Evolutionary conservation across 2,888 invertebrate species (phyloP), one percentile per base, ranked within the genome.

Genomic region (Aspidiotus destructor): DNA sequence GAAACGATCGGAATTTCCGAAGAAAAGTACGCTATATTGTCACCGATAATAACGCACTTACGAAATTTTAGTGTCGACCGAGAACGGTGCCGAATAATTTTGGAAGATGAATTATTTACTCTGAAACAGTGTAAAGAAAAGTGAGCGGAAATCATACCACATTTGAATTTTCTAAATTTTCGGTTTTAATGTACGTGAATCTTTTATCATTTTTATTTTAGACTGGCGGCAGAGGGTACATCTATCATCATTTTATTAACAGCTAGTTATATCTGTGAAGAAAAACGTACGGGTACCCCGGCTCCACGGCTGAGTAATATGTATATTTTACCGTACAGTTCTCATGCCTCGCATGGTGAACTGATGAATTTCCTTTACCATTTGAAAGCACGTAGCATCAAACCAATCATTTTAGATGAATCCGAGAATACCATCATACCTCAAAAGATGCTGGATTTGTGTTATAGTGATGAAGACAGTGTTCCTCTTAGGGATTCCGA

Each of bases 381-480:
- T 28, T 17, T 64, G 8, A 64, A 41, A 16, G 55, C 64, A 16
- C 64, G 54, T 16, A 28, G 41, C n/a, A n/a, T 64, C 28, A 42
- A 54, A 8, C 64, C 64, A 7, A 55, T 64, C 2, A 40, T 64
- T 1, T 41, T 41, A 54, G 17, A 54, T n/a, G 2, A 61, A 41
- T 11, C 15, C 10, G 2, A 11, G 13, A 28, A 60, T 13, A 16
- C 54, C 17, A n/a, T 64, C 6, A 64, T 64, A 55, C 64, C 64
- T 42, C 64, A 41, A 17, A 15, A 42, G 10, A 64, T 64, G 8
- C 17, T 15, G 15, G 53, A 53, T 9, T 15, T 63, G 54, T 63
- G 63, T 69, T 72, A 71, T 72, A 73, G 82, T 74, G 57, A 11
- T 16, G 57, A 57, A 11, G 57, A 57, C 28, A 28, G 28, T 28